Base-by-base conservation (phyloP, 2,113 vertebrate genomes). In the Chloroceryle aenea region DNA sequence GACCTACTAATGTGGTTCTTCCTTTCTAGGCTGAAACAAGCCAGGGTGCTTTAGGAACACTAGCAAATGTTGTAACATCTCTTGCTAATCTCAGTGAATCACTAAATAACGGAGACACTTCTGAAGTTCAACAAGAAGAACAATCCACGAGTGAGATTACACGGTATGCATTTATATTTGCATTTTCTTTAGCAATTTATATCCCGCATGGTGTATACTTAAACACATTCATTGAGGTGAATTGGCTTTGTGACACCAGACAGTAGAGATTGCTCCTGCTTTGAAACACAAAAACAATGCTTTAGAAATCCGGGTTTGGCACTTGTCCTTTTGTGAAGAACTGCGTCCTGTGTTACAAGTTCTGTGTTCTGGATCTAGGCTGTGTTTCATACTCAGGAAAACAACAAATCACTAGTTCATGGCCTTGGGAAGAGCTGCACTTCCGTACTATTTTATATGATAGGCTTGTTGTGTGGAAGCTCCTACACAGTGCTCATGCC, bases 51-150 rank as follows among this genome's bases (percentile, higher is more conserved):
- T 97, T 99, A 96, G 99, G 99, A 89, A 99, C 99, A 5, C 95
- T 99, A 85, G 99, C 99, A 91, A 99, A 99, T 87, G 99, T 99
- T 74, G 99, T 99, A 94, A 99, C 99, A 20, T 99, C 99, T 61
- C 98, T 99, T 89, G 99, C 99, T 94, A 99, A 98, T 96, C 98
- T 99, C 69, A 99, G 97, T n/a, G 99, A 99, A 78, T 99, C 98
- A 50, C 96, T 99, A 74, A 99, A 98, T 98, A 99, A 99, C 32
- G 99, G 99, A 14, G 99, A 99, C 90, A 96, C 98, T 76, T 98
- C 98, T 30, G 99, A 99, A 95, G 96, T 98, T 93, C 98, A 99
- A 62, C 98, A 98, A 26, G 99, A 99, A 95, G 99, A 99, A 92
- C 99, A 99, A 79, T 99, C 99, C 20, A 97, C 99, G 73, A 99